These are phyloP conservation scores for Tor tambroides DNA, from an alignment of 2,113 vertebrate species.

Conservation along the genomic window DNA sequence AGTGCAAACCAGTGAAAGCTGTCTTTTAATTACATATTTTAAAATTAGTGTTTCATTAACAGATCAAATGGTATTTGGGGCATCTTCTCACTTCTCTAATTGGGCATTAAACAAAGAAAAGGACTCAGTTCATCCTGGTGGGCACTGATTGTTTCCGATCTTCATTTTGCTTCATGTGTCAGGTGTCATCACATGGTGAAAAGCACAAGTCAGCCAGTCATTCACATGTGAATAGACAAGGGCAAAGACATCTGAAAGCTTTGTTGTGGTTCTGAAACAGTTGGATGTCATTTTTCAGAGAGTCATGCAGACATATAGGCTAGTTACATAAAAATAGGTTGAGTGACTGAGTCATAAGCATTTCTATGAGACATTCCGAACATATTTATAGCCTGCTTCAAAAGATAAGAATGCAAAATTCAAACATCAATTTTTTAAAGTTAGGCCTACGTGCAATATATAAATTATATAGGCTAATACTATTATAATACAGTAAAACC, in stretches of 20 bases:
- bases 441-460: neutral
- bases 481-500: neutral
- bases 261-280: neutral
- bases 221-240: neutral
- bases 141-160: neutral
- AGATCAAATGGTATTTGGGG: neutral
- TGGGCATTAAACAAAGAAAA: neutral
- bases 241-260: neutral
- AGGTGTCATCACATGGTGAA: neutral
- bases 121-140: neutral
- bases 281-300: neutral
- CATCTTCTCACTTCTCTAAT: neutral
- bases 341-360: neutral
- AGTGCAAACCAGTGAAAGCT: too few species aligned
- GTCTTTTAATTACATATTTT: neutral
- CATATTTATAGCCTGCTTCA: neutral
- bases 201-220: neutral
- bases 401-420: neutral
- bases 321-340: neutral
- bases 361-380: neutral
- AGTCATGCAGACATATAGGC: neutral
- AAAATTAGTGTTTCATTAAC: neutral
- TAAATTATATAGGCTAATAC: neutral
- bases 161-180: neutral
- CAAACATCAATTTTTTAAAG: neutral